Evolutionary conservation across 2,797 vertebrate species (phyloP).

Genomic region (Florisuga fusca): DNA sequence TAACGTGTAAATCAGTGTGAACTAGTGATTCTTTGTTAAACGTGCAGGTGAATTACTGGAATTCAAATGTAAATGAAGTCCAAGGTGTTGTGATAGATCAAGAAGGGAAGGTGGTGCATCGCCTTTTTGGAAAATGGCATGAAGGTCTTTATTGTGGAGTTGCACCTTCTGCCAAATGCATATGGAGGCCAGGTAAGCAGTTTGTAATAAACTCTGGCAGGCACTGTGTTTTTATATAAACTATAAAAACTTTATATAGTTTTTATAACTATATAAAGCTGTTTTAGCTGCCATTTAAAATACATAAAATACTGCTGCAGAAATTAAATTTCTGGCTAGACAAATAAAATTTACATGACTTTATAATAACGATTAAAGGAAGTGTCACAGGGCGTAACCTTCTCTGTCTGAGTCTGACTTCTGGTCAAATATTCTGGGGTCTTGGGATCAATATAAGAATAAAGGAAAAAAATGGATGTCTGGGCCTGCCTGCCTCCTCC

Average conservation of each 20-base stretch:
- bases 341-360: background rate
- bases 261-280: background rate
- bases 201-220: background rate
- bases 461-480: background rate
- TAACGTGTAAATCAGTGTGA: background rate
- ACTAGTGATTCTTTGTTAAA: constrained; percentile 3
- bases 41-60: constrained; percentile 96
- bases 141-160: constrained; percentile 96
- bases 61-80: constrained; percentile 95
- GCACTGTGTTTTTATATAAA: too few relatives aligned
- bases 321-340: background rate
- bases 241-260: too few relatives aligned
- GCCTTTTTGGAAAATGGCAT: constrained; percentile 98
- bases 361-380: background rate
- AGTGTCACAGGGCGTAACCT: background rate
- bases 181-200: constrained; percentile 95
- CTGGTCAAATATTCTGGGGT: background rate
- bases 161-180: constrained; percentile 95
- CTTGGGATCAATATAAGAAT: background rate
- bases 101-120: constrained; percentile 94
- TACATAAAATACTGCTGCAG: background rate
- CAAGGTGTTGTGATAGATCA: constrained; percentile 98
- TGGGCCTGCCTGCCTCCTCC: background rate
- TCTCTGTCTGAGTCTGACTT: background rate
- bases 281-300: background rate